phyloP scores from a whole-genome alignment of 2,888 invertebrate genomes.

The Alviniconcha strummeri region DNA sequence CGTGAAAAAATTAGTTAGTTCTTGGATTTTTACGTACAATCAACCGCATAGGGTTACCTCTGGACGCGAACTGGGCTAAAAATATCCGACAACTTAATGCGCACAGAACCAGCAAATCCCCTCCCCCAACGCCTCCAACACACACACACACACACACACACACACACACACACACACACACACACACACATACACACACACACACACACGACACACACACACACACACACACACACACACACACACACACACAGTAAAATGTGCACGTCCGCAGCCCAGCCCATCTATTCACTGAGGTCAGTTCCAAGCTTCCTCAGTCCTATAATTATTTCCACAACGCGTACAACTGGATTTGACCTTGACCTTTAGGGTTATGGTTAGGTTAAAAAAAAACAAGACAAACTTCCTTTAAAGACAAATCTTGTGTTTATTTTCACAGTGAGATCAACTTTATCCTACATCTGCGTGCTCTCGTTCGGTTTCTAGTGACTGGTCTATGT shows the following conservation, averaged over 20 bases:
- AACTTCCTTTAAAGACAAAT: not conserved
- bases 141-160: constrained; percentile 7
- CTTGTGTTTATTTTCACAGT: not conserved
- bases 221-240: constrained; percentile 12
- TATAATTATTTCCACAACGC: not conserved
- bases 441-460: too few species aligned
- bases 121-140: not conserved
- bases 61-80: too few species aligned
- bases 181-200: constrained; percentile 12
- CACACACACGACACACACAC: constrained; percentile 12
- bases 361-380: not conserved
- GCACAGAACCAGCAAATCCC: not conserved
- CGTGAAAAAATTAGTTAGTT: too few species aligned
- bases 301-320: too few species aligned
- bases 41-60: too few species aligned
- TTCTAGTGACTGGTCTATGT: too few species aligned
- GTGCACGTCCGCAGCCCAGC: not conserved
- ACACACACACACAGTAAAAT: not conserved
- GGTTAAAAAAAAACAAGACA: not conserved
- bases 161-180: constrained; percentile 15
- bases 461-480: too few species aligned
- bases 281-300: too few species aligned
- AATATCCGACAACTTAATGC: too few species aligned
- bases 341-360: not conserved
- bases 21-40: too few species aligned